phyloP scores from a whole-genome alignment of 2,797 vertebrate species.

The Platyrinchus mystaceus region DNA sequence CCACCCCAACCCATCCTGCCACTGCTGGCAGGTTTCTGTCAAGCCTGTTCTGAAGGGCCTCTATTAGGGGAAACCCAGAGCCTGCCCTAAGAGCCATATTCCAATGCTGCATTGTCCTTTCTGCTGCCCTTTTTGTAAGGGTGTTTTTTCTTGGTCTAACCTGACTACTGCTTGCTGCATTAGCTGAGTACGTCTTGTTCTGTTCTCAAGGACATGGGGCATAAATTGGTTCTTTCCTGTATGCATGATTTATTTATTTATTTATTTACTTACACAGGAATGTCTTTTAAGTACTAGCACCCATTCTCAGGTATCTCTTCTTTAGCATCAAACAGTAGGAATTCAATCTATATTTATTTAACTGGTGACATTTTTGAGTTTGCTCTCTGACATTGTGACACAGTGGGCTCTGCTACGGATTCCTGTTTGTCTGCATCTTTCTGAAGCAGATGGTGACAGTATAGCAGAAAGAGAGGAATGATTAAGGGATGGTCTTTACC shows the following conservation, averaged over 20 bases:
- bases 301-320: background rate
- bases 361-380: background rate
- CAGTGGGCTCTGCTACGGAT: background rate
- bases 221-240: background rate
- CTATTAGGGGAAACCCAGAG: background rate
- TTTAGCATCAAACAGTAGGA: background rate
- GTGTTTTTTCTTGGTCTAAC: background rate
- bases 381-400: background rate
- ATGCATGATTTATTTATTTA: background rate
- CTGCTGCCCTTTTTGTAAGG: background rate
- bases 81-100: background rate
- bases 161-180: background rate
- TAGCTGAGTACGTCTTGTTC: background rate
- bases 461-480: background rate
- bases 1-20: background rate
- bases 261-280: background rate
- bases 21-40: background rate
- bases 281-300: background rate
- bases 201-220: background rate
- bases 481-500: background rate
- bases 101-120: background rate
- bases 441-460: background rate
- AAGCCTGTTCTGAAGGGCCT: background rate
- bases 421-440: background rate
- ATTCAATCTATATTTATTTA: background rate